Evolutionary conservation across 1,140 invertebrate species (phyloP), one percentile per base, ranked within the genome.

Genomic region (Pomacea maculata): DNA sequence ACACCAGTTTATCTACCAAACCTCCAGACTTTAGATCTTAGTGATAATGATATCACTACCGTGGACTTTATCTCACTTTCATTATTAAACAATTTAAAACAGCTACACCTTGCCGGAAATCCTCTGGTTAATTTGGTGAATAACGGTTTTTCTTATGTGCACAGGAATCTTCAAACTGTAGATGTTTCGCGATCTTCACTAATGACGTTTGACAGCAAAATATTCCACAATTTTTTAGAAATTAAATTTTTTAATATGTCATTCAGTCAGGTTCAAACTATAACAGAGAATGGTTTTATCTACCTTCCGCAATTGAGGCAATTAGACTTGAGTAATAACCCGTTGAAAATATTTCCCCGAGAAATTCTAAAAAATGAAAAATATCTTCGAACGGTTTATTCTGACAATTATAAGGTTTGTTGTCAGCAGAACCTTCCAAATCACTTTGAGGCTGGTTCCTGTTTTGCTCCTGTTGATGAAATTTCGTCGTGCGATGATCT

Each of bases 401-500:
- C 81, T 54, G 86, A 85, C 71, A 71, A 71, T 6, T 85, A 78
- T 65, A 77, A 70, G 25, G 54, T 87, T 45, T 87, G 86, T 57
- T 87, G 86, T 73, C 63, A 65, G 45, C 63, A 61, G 10, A 52
- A 79, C 8, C 83, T 79, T 78, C 83, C 83, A 45, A 3, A 25
- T 5, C 14, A 61, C 17, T 82, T 84, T 21, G 29, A 79, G 15
- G 25, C 57, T 2, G 57, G n/a, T 10, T 10, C 10, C 14, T 76
- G 75, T 11, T 64, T 57, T 45, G 81, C 81, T n/a, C 81, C 81
- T 29, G 72, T 68, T 21, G 78, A 82, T 65, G 81, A 83, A 75
- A 76, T 87, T 57, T 87, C 86, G 10, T 87, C 86, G 3, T 87
- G 86, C 71, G 72, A 78, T 25, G 80, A 87, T 67, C 61, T 87